phyloP scores from a whole-genome alignment of 2,797 vertebrate genomes.

The Graptemys geographica region DNA sequence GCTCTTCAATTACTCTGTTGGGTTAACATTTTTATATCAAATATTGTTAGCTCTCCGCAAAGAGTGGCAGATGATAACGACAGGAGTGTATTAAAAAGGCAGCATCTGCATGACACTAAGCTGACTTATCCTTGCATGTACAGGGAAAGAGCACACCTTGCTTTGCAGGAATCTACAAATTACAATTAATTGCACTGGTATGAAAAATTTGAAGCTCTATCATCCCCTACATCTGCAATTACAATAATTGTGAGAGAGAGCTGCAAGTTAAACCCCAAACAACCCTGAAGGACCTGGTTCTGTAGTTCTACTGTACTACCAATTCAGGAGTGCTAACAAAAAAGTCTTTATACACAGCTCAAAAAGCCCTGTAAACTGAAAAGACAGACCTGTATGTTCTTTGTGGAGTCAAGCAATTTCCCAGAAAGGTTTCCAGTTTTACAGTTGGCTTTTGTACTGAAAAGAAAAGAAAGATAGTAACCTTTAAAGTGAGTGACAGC shows the following conservation, averaged over 20 bases:
- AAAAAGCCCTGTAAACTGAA: constrained; percentile 60
- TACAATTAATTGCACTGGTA: constrained; percentile 18
- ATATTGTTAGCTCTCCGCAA: background rate
- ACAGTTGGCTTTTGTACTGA: constrained; percentile 74
- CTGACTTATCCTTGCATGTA: constrained; percentile 1
- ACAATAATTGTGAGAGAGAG: constrained; percentile 51
- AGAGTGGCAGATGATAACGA: background rate
- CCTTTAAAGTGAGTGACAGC: constrained; percentile 67
- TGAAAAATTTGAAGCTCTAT: constrained; percentile 36
- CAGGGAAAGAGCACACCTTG: background rate
- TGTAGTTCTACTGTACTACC: constrained; percentile 11
- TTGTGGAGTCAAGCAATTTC: constrained; percentile 72
- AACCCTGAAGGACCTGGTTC: constrained; percentile 57
- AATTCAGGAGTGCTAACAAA: constrained; percentile 61
- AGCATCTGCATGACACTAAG: background rate
- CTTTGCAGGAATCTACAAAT: background rate
- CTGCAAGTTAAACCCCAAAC: constrained; percentile 15
- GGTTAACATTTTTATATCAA: background rate
- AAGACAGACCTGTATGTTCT: constrained; percentile 49
- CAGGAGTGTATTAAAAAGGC: background rate
- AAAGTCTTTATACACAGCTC: constrained; percentile 62
- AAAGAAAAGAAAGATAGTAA: constrained; percentile 74
- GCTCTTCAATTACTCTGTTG: rapidly evolving
- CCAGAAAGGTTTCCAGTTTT: constrained; percentile 76
- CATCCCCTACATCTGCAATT: constrained; percentile 54